Evolutionary conservation across 1,140 invertebrate species (phyloP).

Genomic region (Musca domestica): DNA sequence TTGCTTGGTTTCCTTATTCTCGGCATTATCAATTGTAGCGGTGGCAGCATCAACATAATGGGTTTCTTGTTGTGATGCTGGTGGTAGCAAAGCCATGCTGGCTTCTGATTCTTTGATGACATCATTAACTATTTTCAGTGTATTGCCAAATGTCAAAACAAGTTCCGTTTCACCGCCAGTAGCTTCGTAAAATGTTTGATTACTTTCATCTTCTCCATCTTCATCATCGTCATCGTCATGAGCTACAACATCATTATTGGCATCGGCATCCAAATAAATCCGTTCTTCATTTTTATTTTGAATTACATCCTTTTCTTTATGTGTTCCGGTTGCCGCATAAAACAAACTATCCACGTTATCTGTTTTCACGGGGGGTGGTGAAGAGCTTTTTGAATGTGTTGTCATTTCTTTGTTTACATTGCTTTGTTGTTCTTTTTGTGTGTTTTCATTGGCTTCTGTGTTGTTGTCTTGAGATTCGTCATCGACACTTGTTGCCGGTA

Average conservation of each 20-base stretch:
- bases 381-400: not conserved
- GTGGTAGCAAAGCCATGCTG: too few relatives aligned
- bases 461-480: constrained; percentile 1
- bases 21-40: too few relatives aligned
- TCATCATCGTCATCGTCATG: constrained; percentile 33
- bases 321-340: too few relatives aligned
- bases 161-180: constrained; percentile 31
- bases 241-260: constrained; percentile 2
- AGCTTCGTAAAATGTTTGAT: constrained; percentile 28
- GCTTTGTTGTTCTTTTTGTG: constrained; percentile 2
- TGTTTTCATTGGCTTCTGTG: constrained; percentile 14
- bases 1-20: too few relatives aligned
- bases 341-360: too few relatives aligned
- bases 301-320: too few relatives aligned
- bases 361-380: not conserved
- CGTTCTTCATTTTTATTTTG: not conserved
- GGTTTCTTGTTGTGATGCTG: too few relatives aligned
- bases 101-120: not conserved
- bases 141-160: constrained; percentile 41
- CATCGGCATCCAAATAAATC: not conserved
- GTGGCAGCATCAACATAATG: too few relatives aligned
- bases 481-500: not conserved
- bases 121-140: constrained; percentile 30
- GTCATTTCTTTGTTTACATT: not conserved
- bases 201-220: constrained; percentile 34